Base-by-base conservation (phyloP, 2,888 invertebrate genomes). In the Galerucella calmariensis region DNA sequence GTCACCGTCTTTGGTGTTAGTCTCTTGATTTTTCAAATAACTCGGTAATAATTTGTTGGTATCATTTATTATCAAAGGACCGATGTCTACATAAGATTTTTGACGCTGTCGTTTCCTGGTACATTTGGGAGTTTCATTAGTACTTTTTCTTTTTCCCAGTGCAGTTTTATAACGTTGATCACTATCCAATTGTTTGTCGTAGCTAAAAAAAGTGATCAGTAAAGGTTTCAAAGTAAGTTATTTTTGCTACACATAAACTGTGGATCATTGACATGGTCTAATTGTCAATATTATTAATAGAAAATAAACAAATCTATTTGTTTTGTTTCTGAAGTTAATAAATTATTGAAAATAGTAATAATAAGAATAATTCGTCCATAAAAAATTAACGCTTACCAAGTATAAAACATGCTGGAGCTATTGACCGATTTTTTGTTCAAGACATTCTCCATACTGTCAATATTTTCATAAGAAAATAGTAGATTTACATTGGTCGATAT, bases 61-160 rank as follows among this genome's bases (percentile, higher is more conserved):
- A 46, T 56, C 68, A 35, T 75, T 70, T n/a, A 69, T 71, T 48
- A 68, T 46, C 62, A 48, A 41, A 46, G 61, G 20, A 53, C 35
- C 8, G 35, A 67, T 74, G 11, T 72, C 67, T 27, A 62, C 4
- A 41, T 46, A 53, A 12, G 35, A 59, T n/a, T 71, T 35, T n/a
- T 69, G 61, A 35, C 74, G 65, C 9, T 51, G 51, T 2, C 56
- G 70, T 20, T 69, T 71, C 74, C 66, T 75, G 53, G 70, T 67
- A 44, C 72, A 67, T 74, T 72, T 78, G n/a, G 79, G 77, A 56
- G 77, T 79, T 72, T 77, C 75, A 16, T 71, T 48, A 14, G 12
- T 56, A 20, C 56, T 2, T 56, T 20, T 56, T 56, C 10, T 56
- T 16, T 56, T 20, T 56, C 10, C 10, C 9, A 51, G n/a, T 6